Conservation (phyloP, 2,113 vertebrate genomes). For the Eretmochelys imbricata region DNA sequence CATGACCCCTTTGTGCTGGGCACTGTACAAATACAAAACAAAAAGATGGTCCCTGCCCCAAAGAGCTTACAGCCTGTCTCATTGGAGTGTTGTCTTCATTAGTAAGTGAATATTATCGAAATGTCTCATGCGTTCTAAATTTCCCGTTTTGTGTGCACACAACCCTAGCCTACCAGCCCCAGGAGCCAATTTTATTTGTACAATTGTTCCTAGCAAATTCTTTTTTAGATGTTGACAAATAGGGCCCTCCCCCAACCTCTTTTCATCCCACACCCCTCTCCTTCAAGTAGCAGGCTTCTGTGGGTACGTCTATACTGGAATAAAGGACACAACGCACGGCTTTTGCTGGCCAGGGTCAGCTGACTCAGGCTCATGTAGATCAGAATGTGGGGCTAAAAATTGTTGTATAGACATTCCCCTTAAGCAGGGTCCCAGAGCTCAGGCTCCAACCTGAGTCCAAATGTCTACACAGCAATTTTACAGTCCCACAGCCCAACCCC, state of each 20-base stretch:
- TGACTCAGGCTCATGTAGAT: background rate
- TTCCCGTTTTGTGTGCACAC: rapidly evolving
- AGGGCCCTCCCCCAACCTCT: too few species aligned
- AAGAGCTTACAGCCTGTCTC: rapidly evolving
- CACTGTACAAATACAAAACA: background rate
- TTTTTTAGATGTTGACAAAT: background rate
- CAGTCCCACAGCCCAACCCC: background rate
- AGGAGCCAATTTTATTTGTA: rapidly evolving
- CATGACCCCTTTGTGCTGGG: background rate
- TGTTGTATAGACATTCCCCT: background rate
- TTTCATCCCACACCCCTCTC: background rate
- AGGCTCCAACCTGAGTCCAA: background rate
- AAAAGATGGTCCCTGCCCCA: rapidly evolving
- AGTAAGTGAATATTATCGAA: background rate
- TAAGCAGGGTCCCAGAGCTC: background rate
- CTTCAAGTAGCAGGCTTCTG: background rate
- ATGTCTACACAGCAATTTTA: rapidly evolving
- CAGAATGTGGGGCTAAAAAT: background rate
- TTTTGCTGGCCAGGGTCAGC: background rate
- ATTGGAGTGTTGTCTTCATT: rapidly evolving
- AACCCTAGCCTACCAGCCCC: rapidly evolving
- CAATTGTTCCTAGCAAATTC: rapidly evolving
- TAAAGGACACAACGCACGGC: background rate
- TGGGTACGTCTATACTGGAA: background rate
- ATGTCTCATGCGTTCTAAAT: background rate